These are phyloP conservation scores for Campylomormyrus numenius DNA, from an alignment of 2,113 vertebrate genomes.

Conservation along the genomic window DNA sequence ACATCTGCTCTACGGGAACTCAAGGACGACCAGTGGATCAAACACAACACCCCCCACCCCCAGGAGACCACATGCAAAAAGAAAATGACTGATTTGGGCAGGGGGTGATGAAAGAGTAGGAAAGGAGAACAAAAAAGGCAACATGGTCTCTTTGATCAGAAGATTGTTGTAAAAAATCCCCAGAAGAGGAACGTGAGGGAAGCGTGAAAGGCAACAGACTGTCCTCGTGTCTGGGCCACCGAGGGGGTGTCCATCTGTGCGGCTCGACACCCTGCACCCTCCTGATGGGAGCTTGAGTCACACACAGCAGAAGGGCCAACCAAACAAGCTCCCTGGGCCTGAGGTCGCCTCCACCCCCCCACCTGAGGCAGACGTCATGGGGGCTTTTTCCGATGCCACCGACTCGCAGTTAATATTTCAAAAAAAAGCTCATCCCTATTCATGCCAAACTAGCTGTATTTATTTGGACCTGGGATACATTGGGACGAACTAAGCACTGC, in stretches of 20 bases:
- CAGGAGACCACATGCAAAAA: not conserved
- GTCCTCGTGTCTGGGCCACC: not conserved
- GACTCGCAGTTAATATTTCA: not conserved
- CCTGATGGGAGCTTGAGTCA: not conserved
- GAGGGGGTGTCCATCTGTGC: not conserved
- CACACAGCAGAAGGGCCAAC: not conserved
- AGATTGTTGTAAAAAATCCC: not conserved
- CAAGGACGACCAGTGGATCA: not conserved
- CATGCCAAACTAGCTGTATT: not conserved
- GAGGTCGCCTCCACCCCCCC: not conserved
- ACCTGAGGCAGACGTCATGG: not conserved
- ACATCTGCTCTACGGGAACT: not conserved
- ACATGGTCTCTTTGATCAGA: constrained; percentile 7
- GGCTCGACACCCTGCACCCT: not conserved
- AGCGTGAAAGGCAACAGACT: not conserved
- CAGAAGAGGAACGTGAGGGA: not conserved
- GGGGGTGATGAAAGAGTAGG: not conserved
- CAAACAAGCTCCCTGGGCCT: not conserved
- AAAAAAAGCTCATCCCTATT: not conserved
- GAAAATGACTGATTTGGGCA: not conserved
- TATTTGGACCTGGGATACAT: not conserved
- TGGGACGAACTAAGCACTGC: not conserved
- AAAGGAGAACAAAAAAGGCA: not conserved
- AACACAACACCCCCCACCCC: not conserved
- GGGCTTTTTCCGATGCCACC: not conserved